Percentiles rank a stretch among this genome's conserved stretches.
Evolutionary conservation across 2,113 vertebrate genomes (phyloP).

Genomic region (Podarcis cretensis): DNA sequence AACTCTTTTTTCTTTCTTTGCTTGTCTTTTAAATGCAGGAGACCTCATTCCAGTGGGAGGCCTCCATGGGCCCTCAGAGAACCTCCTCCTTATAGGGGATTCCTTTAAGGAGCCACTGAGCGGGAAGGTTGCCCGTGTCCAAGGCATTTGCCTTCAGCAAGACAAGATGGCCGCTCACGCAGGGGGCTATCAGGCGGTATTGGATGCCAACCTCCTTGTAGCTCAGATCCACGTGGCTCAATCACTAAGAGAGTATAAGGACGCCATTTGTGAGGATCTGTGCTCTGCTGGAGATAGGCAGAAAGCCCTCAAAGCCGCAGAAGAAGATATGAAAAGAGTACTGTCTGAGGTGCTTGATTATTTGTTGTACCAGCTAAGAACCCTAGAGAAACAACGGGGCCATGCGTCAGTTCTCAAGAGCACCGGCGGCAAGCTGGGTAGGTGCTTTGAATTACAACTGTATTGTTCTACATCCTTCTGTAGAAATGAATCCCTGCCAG

Average conservation of each 20-base stretch:
- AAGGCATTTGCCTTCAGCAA: conserved; percentile 72
- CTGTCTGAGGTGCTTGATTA: conserved; percentile 75
- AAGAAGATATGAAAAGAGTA: conserved; percentile 72
- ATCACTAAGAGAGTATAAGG: conserved; percentile 50
- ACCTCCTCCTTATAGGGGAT: conserved; percentile 78
- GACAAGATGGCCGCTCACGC: conserved; percentile 72
- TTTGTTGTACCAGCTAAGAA: conserved; percentile 73
- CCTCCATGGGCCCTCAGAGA: conserved; percentile 49
- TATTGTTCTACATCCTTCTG: no score
- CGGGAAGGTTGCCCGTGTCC: conserved; percentile 70
- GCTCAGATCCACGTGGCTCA: conserved; percentile 70
- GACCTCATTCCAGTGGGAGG: conserved; percentile 84
- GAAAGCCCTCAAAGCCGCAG: conserved; percentile 65
- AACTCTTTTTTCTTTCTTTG: not conserved
- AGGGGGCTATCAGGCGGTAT: conserved; percentile 79
- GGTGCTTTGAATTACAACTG: not conserved
- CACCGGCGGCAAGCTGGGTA: conserved; percentile 79
- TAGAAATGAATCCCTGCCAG: no score
- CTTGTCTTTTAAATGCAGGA: conserved; percentile 69
- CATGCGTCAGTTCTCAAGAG: conserved; percentile 66
- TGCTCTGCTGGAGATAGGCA: conserved; percentile 35
- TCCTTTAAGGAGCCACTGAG: conserved; percentile 85
- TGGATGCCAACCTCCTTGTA: conserved; percentile 79
- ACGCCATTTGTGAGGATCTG: conserved; percentile 56
- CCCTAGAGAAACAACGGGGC: conserved; percentile 74